Evolutionary conservation across 2,797 vertebrate species (phyloP).

Genomic region (Dicrostonyx torquatus): DNA sequence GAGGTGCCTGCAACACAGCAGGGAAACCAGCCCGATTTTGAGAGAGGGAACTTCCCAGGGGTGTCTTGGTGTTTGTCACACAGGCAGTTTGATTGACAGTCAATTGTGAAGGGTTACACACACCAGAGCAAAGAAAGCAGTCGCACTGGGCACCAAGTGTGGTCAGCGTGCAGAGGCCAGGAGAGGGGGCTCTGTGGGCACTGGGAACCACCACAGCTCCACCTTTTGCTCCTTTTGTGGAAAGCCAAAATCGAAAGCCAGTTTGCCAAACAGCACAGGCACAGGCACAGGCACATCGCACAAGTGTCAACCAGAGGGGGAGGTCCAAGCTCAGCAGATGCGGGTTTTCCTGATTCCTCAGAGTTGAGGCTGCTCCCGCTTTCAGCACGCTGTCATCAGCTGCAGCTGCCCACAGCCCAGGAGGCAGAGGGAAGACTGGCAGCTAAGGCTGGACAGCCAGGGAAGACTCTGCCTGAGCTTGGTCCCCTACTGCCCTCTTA

Average conservation of each 20-base stretch:
- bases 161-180: neutral
- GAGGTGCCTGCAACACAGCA: neutral
- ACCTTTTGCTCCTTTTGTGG: conserved; percentile 36
- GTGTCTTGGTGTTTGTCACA: neutral
- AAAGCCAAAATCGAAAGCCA: conserved; percentile 47
- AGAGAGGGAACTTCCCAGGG: neutral
- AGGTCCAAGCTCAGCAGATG: neutral
- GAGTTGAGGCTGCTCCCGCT: neutral
- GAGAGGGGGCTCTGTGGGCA: conserved; percentile 66
- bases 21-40: neutral
- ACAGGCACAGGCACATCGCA: neutral
- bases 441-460: neutral
- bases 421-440: neutral
- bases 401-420: neutral
- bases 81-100: neutral
- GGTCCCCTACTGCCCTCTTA: conserved; percentile 72
- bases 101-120: neutral
- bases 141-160: neutral
- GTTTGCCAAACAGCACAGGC: conserved; percentile 2
- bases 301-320: neutral
- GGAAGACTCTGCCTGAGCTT: neutral
- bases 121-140: neutral
- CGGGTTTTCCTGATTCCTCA: neutral
- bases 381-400: neutral
- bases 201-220: neutral